Percentiles rank a stretch among this genome's conserved stretches.
Evolutionary conservation across 2,113 vertebrate species (phyloP).

Genomic region (Vireo altiloquus): DNA sequence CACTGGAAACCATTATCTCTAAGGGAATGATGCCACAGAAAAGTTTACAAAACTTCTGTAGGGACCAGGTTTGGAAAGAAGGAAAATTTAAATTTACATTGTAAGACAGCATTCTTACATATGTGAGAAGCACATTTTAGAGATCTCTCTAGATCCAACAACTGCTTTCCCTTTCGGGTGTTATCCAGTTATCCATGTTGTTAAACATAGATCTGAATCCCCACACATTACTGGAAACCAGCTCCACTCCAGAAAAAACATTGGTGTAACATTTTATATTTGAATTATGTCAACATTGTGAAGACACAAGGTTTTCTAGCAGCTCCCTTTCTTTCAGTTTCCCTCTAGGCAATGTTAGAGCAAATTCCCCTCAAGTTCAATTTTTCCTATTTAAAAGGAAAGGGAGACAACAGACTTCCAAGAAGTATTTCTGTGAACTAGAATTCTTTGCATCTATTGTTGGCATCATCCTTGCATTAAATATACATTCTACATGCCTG

Average conservation of each 20-base stretch:
- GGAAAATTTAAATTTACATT: not conserved
- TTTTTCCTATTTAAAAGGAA: conserved; percentile 49
- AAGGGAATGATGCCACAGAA: not conserved
- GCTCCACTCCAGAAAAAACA: conserved; percentile 60
- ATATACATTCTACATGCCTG: not conserved
- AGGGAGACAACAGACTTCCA: conserved; percentile 32
- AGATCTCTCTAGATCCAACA: not conserved
- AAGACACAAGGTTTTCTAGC: conserved; percentile 43
- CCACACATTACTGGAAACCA: conserved; percentile 52
- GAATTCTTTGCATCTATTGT: conserved; percentile 34
- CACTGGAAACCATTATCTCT: not conserved
- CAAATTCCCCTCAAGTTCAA: not conserved
- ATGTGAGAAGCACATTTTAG: not conserved
- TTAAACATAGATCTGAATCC: conserved; percentile 56
- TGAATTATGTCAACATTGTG: conserved; percentile 49
- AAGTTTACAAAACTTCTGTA: not conserved
- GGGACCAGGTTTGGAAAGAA: not conserved
- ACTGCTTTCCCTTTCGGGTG: conserved; percentile 33
- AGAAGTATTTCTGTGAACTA: conserved; percentile 6
- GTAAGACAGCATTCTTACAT: not conserved
- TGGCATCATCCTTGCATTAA: conserved; percentile 40
- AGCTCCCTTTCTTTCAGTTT: conserved; percentile 38
- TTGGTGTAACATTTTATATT: conserved; percentile 35
- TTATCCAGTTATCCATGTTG: conserved; percentile 36
- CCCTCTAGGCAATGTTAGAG: conserved; percentile 30